These are phyloP conservation scores for Coendou prehensilis DNA, from an alignment of 2,797 vertebrate species.

Conservation along the genomic window DNA sequence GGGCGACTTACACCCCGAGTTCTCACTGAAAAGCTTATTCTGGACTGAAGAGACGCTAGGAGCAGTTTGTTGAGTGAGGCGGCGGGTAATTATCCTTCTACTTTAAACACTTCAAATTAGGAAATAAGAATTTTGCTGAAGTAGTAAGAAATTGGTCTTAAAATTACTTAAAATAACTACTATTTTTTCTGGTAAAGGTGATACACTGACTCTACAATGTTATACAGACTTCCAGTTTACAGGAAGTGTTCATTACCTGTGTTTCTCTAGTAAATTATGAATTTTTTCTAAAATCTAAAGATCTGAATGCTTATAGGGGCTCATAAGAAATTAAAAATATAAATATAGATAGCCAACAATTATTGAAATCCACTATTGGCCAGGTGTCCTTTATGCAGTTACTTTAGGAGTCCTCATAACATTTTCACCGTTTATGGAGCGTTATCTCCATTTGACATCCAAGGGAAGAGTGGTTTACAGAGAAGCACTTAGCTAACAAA, in stretches of 20 bases:
- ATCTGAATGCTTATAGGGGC: neutral
- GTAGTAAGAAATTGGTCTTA: neutral
- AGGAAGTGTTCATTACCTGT: constrained; percentile 9
- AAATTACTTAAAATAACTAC: neutral
- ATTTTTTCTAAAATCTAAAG: neutral
- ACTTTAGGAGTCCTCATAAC: neutral
- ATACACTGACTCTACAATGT: neutral
- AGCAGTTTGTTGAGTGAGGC: neutral
- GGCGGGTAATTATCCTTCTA: neutral
- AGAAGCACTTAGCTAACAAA: neutral
- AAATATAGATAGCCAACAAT: neutral
- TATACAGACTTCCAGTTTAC: neutral
- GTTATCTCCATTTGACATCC: neutral
- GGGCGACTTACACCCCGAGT: neutral
- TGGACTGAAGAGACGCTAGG: neutral
- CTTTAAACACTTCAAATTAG: neutral
- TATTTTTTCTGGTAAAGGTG: neutral
- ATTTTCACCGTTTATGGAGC: neutral
- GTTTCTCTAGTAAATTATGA: constrained; percentile 2
- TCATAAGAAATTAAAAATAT: constrained; percentile 46
- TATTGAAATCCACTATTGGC: neutral
- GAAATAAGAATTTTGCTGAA: neutral
- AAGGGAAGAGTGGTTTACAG: neutral
- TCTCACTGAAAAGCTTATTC: neutral
- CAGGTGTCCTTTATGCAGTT: neutral